Evolutionary conservation across 2,888 invertebrate genomes (phyloP).

Genomic region (Napeogenes sylphis): DNA sequence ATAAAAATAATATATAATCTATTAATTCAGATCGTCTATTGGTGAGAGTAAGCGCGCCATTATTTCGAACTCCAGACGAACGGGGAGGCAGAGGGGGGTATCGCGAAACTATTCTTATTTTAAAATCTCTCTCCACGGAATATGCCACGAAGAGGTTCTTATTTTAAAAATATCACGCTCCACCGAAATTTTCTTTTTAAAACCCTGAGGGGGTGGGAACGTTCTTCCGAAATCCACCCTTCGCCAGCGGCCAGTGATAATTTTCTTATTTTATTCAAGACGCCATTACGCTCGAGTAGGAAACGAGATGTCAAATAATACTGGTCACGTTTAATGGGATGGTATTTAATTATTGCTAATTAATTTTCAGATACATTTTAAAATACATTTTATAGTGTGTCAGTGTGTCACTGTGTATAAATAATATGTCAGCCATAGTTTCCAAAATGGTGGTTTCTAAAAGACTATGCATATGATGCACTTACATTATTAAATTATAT

Average conservation of each 20-base stretch:
- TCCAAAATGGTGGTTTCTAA: not conserved
- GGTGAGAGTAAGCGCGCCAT: constrained; percentile 29
- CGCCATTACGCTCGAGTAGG: constrained; percentile 29
- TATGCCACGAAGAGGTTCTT: constrained; percentile 76
- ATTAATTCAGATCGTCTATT: constrained; percentile 9
- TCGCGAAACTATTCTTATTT: constrained; percentile 78
- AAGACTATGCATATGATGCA: too few species aligned
- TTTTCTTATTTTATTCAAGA: constrained; percentile 66
- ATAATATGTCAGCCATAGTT: not conserved
- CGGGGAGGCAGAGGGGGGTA: constrained; percentile 54
- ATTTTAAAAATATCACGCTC: constrained; percentile 78
- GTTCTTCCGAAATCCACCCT: constrained; percentile 72
- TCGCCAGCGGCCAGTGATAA: constrained; percentile 69
- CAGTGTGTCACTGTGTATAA: not conserved
- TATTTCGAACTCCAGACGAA: constrained; percentile 74
- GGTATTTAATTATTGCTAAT: constrained; percentile 15
- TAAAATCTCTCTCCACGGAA: constrained; percentile 77
- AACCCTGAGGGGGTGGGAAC: constrained; percentile 65
- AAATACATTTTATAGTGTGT: not conserved
- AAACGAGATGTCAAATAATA: constrained; percentile 22
- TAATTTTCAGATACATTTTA: not conserved
- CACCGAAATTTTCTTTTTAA: constrained; percentile 77
- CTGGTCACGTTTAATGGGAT: constrained; percentile 15
- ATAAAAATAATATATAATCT: not conserved
- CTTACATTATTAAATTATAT: too few species aligned